Base-by-base conservation (phyloP, 2,888 invertebrate species). In the Busseola fusca region DNA sequence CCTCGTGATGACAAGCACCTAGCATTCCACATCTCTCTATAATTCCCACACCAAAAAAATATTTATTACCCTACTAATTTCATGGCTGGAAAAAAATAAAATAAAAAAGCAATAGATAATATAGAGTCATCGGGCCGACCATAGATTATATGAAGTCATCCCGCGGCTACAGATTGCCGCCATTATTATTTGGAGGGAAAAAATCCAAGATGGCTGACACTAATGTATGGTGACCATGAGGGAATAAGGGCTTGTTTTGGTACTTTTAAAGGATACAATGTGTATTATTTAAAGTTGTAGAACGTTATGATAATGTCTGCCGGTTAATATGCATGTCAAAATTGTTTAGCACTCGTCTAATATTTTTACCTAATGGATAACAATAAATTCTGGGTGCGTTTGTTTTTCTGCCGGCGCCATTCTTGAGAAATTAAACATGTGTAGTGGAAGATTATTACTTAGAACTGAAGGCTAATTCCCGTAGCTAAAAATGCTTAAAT, bases 101-200 rank as follows among this genome's bases (percentile, higher is more conserved):
- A 83, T 80, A 84, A 85, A 84, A 89, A 87, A 89, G 87, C 82
- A 90, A 92, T 90, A 93, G 92, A 92, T 94, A 93, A 93, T 93
- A 94, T 94, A 94, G 92, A 94, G 93, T 93, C 94, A 93, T 94
- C 93, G 88, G 79, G 82, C 79, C 76, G 90, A 86, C 91, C 93
- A 93, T 93, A 94, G 93, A 93, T 94, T 93, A 93, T 94, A 94
- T 93, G 88, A 92, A 94, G 94, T 93, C 94, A 94, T 94, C 93
- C 93, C 90, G 91, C 88, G 92, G 90, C 91, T 88, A 90, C 88
- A 84, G 89, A 88, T 89, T 83, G 87, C 92, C 86, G 91, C 91
- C 91, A 92, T 92, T 89, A 91, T 90, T 89, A 89, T 89, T 87
- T 88, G 86, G 86, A 86, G 84, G 86, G 88, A 89, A 89, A 86